Evolutionary conservation across 2,888 invertebrate species (phyloP), one percentile per base, ranked within the genome.

Genomic region (Molanna angustata): DNA sequence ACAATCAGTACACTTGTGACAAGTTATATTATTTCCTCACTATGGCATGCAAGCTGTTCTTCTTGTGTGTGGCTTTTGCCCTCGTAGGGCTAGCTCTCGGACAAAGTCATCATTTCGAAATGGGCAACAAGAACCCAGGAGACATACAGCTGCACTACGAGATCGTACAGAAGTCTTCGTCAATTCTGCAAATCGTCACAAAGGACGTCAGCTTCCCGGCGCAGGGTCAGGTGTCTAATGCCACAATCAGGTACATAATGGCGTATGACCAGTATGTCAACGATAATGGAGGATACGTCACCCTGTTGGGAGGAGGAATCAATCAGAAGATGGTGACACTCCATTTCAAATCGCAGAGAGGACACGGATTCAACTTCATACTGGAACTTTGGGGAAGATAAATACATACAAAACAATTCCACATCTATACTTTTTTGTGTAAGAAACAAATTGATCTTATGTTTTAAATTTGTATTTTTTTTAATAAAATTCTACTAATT

Each of bases 241-340:
- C 61, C 13, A 59, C 42, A 7, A 72, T 77, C 48, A 70, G 69
- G 0, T 65, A 68, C 56, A 59, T 78, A 9, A 61, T 62, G 9
- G 66, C 70, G 1, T 58, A 66, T 9, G 78, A 79, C 60, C 70
- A 69, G 51, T 64, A 69, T 22, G 64, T 64, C 27, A 66, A 72
- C 27, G 75, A 73, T 1, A 68, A 71, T 0, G 78, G 78, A 4
- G 78, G 75, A 13, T 66, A 62, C 51, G 69, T 69, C 1, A 66
- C 62, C 3, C 55, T 76, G 1, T 22, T 62, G 1, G 32, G 33
- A 0, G 78, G 78, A 21, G 78, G 78, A 7, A 69, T 72, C 1
- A 68, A 68, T 2, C 48, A 56, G 40, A 63, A 47, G 6, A 63
- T 61, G 20, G 71, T 67, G 1, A 67, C 67, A 1, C 51, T 78